Base-by-base conservation (phyloP, 2,113 vertebrate genomes). In the Lepisosteus osseus region DNA sequence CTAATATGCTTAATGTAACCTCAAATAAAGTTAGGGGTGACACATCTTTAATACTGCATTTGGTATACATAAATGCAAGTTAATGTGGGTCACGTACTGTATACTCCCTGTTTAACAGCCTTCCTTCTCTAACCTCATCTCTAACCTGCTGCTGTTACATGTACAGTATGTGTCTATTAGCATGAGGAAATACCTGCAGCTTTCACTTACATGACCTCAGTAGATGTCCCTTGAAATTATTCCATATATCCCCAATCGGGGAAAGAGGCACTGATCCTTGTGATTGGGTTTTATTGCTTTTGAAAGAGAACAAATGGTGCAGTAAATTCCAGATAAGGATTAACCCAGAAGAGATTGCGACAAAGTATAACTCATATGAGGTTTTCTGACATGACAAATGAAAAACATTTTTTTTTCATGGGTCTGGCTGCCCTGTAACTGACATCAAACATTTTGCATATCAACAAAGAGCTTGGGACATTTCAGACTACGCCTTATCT, bases 401-500 rank as follows among this genome's bases (percentile, higher is more conserved):
- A 65, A n/a, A 62, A 54, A 44, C 12, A 7, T 68, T 68, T 67
- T 72, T 67, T 72, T 57, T 40, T 42, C 43, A 51, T 59, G 54
- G 70, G 54, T 56, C 62, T 51, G 56, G 41, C 68, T 70, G 62
- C 67, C 14, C 67, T 56, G 40, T 14, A 64, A 45, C 67, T 65
- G 67, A 74, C 61, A 70, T 70, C 68, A 75, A 70, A 75, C 68
- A 66, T 54, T 67, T 11, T 75, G 64, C 55, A 61, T 71, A 71
- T 71, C 63, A 71, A 71, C 63, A 70, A 51, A 47, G 42, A 44
- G 68, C 69, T 69, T 71, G 69, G 74, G 54, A 67, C 17, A n/a
- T 67, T 65, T 67, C 74, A 67, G 74, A 61, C 73, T 29, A 66
- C 69, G 62, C 74, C 62, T 75, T 75, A 71, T 75, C 68, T 67